These are phyloP conservation scores for Argyresthia albistria DNA, from an alignment of 2,888 invertebrate genomes.

Conservation along the genomic window DNA sequence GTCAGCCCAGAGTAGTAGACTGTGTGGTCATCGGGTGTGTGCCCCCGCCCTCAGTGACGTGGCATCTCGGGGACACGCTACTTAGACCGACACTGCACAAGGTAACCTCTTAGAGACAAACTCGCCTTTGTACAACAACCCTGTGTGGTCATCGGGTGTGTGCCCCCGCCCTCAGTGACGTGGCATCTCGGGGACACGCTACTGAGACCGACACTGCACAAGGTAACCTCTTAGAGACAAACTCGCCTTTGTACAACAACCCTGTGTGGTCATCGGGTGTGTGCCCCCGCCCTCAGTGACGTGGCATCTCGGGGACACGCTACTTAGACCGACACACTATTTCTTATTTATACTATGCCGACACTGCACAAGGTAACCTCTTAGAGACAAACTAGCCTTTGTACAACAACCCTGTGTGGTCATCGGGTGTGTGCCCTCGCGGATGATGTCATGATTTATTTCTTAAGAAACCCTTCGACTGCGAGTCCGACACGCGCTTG, in stretches of 20 bases:
- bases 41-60: conserved; percentile 43
- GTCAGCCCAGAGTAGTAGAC: conserved; percentile 50
- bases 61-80: conserved; percentile 39
- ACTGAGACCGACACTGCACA: conserved; percentile 42
- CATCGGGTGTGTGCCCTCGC: no score
- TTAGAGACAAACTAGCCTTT: no score
- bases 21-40: conserved; percentile 54
- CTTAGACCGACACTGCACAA: conserved; percentile 46
- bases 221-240: conserved; percentile 29
- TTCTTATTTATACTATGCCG: no score
- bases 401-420: no score
- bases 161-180: conserved; percentile 42
- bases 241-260: no score
- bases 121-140: no score
- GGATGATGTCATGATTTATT: no score
- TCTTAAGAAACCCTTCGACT: no score
- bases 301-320: conserved; percentile 41
- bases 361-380: no score
- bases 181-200: conserved; percentile 43
- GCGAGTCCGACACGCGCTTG: no score
- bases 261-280: conserved; percentile 52
- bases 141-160: conserved; percentile 52
- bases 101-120: conserved; percentile 25
- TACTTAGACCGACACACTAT: conserved; percentile 38
- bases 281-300: conserved; percentile 44